Conservation (phyloP, 2,797 vertebrate species). For the Cygnus olor region DNA sequence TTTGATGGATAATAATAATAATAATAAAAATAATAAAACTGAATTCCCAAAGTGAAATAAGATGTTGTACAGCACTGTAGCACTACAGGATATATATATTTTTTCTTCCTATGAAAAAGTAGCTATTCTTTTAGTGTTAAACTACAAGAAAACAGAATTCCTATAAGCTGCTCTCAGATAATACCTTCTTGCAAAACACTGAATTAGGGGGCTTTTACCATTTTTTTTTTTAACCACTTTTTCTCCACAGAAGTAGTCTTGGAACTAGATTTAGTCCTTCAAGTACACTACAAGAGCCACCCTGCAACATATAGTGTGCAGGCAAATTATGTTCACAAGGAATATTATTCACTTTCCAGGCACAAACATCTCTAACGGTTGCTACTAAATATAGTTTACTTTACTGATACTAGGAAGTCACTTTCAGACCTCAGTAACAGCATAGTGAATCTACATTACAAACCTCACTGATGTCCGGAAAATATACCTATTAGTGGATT, state of each 20-base stretch:
- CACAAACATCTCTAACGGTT: not conserved
- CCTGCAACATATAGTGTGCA: not conserved
- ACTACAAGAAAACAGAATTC: not conserved
- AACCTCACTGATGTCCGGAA: not conserved
- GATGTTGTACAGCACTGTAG: not conserved
- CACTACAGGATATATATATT: not conserved
- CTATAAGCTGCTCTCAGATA: not conserved
- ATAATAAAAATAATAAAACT: not conserved
- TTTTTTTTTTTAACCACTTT: too few relatives aligned
- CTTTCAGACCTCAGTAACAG: not conserved
- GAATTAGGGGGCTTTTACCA: not conserved
- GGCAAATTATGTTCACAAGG: not conserved
- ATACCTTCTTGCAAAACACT: not conserved
- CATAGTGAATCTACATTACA: not conserved
- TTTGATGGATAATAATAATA: not conserved
- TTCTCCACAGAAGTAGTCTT: not conserved
- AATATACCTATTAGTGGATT: not conserved
- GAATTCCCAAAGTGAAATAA: not conserved
- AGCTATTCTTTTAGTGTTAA: slow-evolving; percentile 3
- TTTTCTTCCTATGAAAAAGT: not conserved
- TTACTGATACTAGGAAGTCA: slow-evolving; percentile 3
- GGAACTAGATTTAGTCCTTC: not conserved
- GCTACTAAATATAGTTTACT: slow-evolving; percentile 10
- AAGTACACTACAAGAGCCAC: not conserved
- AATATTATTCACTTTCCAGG: not conserved